A percentile compares a stretch with the other conserved stretches of the same genome.
These are phyloP conservation scores for Pogonognathellus flavescens DNA, from an alignment of 1,140 invertebrate species.

Conservation along the genomic window DNA sequence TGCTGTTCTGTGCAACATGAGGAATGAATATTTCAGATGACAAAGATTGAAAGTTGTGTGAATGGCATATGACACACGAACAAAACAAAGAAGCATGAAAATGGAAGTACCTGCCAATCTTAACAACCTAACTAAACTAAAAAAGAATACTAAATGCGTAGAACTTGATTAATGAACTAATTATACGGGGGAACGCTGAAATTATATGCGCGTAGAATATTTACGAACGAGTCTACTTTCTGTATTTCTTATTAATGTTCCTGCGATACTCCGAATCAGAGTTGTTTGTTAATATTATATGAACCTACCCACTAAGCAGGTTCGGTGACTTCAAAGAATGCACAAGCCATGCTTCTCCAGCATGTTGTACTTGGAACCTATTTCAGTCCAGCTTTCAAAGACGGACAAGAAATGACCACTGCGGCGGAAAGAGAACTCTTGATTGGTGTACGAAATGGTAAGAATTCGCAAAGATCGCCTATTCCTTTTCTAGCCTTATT, in stretches of 20 bases:
- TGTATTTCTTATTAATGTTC: too few relatives aligned
- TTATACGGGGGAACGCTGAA: not conserved
- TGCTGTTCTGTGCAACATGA: too few relatives aligned
- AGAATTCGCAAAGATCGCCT: constrained; percentile 30
- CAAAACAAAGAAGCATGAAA: too few relatives aligned
- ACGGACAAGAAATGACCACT: constrained; percentile 67
- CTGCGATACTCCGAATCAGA: too few relatives aligned
- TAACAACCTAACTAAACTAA: too few relatives aligned
- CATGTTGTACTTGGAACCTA: constrained; percentile 66
- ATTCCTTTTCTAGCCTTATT: not conserved
- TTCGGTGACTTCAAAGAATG: constrained; percentile 54
- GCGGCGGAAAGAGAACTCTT: constrained; percentile 66
- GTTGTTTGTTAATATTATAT: not conserved
- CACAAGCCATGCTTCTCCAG: constrained; percentile 64
- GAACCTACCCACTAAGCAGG: constrained; percentile 35
- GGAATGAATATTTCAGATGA: too few relatives aligned
- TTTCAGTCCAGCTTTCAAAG: constrained; percentile 66
- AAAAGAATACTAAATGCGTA: not conserved
- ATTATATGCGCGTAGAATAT: too few relatives aligned
- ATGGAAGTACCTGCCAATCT: too few relatives aligned
- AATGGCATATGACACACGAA: too few relatives aligned
- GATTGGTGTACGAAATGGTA: constrained; percentile 66
- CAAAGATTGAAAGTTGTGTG: too few relatives aligned
- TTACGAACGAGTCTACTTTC: too few relatives aligned
- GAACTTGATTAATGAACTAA: constrained; percentile 37